Percentiles rank a stretch among this genome's conserved stretches.
Conservation (phyloP, 2,797 vertebrate species). For the Chelon auratus region DNA sequence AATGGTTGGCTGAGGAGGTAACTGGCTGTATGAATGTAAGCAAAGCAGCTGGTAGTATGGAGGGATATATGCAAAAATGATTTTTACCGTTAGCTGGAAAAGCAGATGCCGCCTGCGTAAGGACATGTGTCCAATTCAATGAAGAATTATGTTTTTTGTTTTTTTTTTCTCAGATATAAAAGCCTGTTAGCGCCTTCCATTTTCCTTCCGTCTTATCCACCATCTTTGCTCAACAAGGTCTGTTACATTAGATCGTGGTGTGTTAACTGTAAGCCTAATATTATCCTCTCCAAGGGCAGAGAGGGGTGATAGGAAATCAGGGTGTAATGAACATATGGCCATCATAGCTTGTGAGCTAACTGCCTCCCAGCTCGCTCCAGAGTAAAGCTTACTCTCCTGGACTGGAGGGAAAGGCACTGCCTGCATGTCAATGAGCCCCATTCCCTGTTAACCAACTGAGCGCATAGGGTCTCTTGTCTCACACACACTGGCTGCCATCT, state of each 20-base stretch:
- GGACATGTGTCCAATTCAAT: not conserved
- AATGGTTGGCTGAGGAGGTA: not conserved
- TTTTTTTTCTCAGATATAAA: not conserved
- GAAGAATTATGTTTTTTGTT: not conserved
- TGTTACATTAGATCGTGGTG: constrained; percentile 11
- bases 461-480: constrained; percentile 75
- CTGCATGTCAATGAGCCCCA: constrained; percentile 80
- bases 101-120: not conserved
- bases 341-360: constrained; percentile 57
- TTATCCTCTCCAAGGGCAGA: constrained; percentile 59
- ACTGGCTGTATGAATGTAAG: not conserved
- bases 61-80: not conserved
- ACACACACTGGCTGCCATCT: constrained; percentile 80
- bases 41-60: not conserved
- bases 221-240: constrained; percentile 7
- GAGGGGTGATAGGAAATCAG: constrained; percentile 46
- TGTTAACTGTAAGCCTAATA: constrained; percentile 38
- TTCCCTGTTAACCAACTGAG: constrained; percentile 70
- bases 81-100: not conserved
- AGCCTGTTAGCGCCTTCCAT: not conserved
- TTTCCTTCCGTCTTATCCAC: not conserved
- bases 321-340: constrained; percentile 65
- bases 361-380: constrained; percentile 47
- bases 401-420: constrained; percentile 60
- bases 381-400: constrained; percentile 61